Evolutionary conservation across 2,113 vertebrate genomes (phyloP).

Genomic region (Redunca redunca): DNA sequence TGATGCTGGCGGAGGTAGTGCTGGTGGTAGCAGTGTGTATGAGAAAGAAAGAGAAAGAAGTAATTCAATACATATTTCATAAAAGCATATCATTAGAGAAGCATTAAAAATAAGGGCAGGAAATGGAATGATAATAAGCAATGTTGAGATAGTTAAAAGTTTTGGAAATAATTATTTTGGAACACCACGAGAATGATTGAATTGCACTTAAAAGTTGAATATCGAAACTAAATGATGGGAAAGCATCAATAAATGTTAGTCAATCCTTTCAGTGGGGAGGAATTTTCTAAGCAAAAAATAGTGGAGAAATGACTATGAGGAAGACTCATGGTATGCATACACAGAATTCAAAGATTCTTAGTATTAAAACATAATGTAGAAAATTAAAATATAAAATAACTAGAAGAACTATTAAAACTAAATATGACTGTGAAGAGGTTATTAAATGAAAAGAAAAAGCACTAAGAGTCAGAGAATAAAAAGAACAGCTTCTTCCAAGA

Average conservation of each 20-base stretch:
- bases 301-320: background rate
- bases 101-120: background rate
- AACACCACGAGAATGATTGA: background rate
- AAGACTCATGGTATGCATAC: background rate
- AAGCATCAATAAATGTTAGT: background rate
- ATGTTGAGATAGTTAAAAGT: background rate
- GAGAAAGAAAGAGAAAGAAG: background rate
- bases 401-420: background rate
- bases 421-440: background rate
- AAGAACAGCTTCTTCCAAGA: background rate
- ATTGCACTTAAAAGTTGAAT: background rate
- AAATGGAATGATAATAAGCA: background rate
- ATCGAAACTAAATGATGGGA: background rate
- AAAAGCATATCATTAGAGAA: background rate
- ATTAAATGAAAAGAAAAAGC: background rate
- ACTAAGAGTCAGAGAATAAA: background rate
- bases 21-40: background rate
- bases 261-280: background rate
- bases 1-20: rapidly evolving
- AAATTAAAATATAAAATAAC: background rate
- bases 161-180: background rate
- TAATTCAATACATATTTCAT: background rate
- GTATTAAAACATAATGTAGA: background rate
- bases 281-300: background rate
- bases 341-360: background rate